Conservation (phyloP, 2,113 vertebrate genomes). For the Onychostruthus taczanowskii region DNA sequence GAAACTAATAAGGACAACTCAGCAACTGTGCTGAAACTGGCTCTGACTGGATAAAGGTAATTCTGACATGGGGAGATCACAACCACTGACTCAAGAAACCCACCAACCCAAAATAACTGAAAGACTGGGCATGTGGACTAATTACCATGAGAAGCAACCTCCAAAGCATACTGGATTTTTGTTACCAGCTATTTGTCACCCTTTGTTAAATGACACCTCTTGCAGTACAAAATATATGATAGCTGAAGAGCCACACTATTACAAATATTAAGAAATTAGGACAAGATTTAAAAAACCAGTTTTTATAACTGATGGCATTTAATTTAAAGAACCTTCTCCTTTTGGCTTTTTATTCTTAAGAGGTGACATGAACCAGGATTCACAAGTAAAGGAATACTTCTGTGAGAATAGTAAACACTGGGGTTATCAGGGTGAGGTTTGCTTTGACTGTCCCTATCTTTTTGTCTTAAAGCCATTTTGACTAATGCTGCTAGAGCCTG, state of each 20-base stretch:
- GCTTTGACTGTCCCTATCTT: background rate
- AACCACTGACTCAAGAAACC: rapidly evolving
- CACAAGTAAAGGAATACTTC: background rate
- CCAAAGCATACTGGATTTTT: background rate
- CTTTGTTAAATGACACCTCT: background rate
- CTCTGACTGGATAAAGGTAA: background rate
- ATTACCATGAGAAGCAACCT: background rate
- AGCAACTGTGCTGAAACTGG: background rate
- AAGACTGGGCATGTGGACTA: background rate
- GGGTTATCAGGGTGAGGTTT: background rate
- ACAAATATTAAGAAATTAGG: background rate
- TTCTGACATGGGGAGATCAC: background rate
- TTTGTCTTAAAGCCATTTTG: background rate
- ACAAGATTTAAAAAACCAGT: background rate
- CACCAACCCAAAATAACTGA: background rate
- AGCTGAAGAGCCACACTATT: background rate
- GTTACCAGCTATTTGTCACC: background rate
- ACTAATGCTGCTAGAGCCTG: background rate
- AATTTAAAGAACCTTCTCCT: background rate
- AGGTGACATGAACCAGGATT: background rate
- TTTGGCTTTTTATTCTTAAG: background rate
- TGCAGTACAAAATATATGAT: background rate
- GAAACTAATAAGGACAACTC: background rate
- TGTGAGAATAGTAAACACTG: background rate
- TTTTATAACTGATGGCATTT: background rate